Conservation (phyloP, 2,113 vertebrate genomes). For the Alces alces region DNA sequence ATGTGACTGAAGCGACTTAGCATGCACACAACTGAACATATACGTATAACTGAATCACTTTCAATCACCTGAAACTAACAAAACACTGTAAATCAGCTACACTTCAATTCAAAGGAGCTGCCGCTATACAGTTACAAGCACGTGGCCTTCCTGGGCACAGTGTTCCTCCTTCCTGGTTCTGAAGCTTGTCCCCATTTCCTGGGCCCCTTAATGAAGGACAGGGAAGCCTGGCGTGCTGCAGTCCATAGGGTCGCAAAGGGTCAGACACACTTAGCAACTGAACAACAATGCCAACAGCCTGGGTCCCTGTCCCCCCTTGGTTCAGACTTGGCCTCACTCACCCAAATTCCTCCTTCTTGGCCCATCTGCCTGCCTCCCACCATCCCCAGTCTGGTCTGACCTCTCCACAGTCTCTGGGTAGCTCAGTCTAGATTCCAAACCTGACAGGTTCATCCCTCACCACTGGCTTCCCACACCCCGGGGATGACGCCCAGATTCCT, state of each 20-base stretch:
- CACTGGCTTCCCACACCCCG: neutral
- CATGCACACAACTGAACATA: rapidly evolving
- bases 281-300: rapidly evolving
- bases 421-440: neutral
- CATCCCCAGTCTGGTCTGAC: neutral
- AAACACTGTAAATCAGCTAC: neutral
- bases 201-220: neutral
- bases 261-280: neutral
- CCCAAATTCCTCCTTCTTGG: rapidly evolving
- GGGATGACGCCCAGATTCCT: neutral
- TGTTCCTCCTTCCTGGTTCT: neutral
- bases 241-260: neutral
- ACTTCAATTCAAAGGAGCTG: neutral
- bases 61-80: neutral
- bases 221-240: neutral
- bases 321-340: neutral
- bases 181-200: rapidly evolving
- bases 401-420: neutral
- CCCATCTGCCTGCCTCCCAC: neutral
- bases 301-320: neutral
- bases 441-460: neutral
- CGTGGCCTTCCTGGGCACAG: rapidly evolving
- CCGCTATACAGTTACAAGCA: rapidly evolving
- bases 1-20: rapidly evolving
- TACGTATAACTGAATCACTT: neutral